These are phyloP conservation scores for Synergus umbraculus DNA, from an alignment of 2,888 invertebrate genomes.

Conservation along the genomic window DNA sequence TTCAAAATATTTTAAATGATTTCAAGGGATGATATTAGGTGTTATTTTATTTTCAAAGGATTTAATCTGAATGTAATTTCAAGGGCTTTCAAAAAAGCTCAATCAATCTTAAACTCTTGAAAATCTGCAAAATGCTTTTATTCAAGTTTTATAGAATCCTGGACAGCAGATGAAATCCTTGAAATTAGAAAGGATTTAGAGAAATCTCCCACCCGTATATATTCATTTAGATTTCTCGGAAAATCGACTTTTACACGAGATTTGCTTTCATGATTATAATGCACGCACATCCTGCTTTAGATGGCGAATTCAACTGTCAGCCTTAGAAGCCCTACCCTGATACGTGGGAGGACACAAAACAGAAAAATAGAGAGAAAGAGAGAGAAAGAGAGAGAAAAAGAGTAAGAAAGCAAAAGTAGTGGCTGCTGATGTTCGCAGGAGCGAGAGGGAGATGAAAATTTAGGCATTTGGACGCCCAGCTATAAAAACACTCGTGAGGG, in stretches of 20 bases:
- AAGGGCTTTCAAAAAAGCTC: no score
- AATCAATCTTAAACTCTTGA: no score
- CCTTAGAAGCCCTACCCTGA: constrained; percentile 35
- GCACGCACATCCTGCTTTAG: constrained; percentile 10
- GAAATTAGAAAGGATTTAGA: constrained; percentile 15
- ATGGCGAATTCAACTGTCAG: constrained; percentile 38
- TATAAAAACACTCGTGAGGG: constrained; percentile 5
- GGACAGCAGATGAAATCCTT: constrained; percentile 12
- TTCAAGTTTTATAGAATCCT: neutral
- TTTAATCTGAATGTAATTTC: no score
- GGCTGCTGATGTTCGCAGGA: neutral
- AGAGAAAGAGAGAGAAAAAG: constrained; percentile 19
- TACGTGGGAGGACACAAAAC: constrained; percentile 40
- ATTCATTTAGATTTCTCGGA: constrained; percentile 3
- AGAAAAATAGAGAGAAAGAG: constrained; percentile 13
- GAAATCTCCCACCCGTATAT: neutral
- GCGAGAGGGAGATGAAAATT: constrained; percentile 28
- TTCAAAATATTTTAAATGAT: neutral
- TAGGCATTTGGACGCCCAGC: constrained; percentile 45
- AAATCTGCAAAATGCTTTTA: neutral
- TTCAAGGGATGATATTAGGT: neutral
- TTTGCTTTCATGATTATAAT: constrained; percentile 39
- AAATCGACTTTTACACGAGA: constrained; percentile 31
- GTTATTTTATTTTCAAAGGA: no score
- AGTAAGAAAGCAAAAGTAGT: neutral